Evolutionary conservation across 2,888 invertebrate species (phyloP), one percentile per base, ranked within the genome.

Genomic region (Lacanobia wlatinum): DNA sequence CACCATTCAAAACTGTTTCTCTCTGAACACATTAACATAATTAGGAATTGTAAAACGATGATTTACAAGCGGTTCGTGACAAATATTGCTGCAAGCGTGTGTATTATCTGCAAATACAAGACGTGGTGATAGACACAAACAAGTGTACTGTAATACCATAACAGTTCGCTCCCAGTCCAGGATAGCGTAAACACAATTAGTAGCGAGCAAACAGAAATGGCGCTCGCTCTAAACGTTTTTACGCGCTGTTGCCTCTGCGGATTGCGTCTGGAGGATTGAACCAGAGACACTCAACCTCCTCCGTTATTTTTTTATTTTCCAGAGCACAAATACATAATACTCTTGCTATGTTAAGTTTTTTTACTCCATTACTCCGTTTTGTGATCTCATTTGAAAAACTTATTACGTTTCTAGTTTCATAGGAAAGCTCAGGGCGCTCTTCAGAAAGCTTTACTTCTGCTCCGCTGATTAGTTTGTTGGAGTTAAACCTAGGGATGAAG

Each of bases 181-280:
- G 64, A 21, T 60, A 59, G 59, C 59, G 72, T 78, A 66, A 82
- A 78, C 66, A 78, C 79, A 83, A 83, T 71, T 83, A 78, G 55
- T 59, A 34, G 58, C 28, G 55, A 63, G 34, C 63, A 83, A 70
- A 83, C 73, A 83, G 50, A 63, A 63, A 72, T 53, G 46, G 83
- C 55, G 63, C 63, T 52, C 63, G n/a, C 46, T 61, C 52, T 55
- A 72, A 55, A 60, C 62, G 58, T 78, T 83, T 66, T 56, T 52
- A 59, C 79, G 55, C 55, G 16, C 58, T 50, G 34, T 2, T 68
- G 43, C 60, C 9, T 8, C 34, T 21, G 38, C 28, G 61, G 61
- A 62, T 59, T 52, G 66, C 18, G 34, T 67, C 62, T 63, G 43
- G 66, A 70, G 43, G 66, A 70, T 56, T 63, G 18, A 63, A 62